Evolutionary conservation across 2,888 invertebrate species (phyloP), one percentile per base, ranked within the genome.

Genomic region (Balanococcus diminutus): DNA sequence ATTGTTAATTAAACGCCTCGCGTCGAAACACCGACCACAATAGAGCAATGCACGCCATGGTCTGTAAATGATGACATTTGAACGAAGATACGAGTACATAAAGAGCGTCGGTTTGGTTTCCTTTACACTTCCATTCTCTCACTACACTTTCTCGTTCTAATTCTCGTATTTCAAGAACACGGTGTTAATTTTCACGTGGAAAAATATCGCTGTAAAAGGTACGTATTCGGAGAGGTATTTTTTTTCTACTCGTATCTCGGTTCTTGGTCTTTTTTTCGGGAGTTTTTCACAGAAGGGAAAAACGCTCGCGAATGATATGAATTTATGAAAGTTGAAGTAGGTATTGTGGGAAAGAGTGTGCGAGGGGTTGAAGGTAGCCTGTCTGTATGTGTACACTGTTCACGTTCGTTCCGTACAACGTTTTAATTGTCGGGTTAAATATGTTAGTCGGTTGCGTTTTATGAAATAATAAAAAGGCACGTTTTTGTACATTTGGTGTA

Each of bases 351-450:
- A 22, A 22, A 61, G n/a, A 22, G 25, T 19, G 19, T 51, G 14
- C n/a, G 51, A 22, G 22, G 61, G 25, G 25, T 61, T 3, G 61
- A 6, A 51, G 14, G 51, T 51, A 61, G 22, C 61, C 22, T 22
- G 61, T n/a, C 36, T 42, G 42, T 42, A 42, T 36, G 36, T 46
- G 46, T 46, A 11, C 46, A 11, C 14, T 46, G 46, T 46, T 11
- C 61, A 67, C 61, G 61, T 67, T 25, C 61, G 11, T 67, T 84
- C 46, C 39, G 28, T 39, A 75, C 75, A 75, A 79, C 75, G 72
- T 25, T 84, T 84, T 84, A 84, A 84, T 84, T 84, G 75, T 75
- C 72, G 46, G 75, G 84, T 84, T 84, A 75, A 84, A 75, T 84
- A 75, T 75, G 72, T 84, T 84, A 42, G 75, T 75, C 51, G 75